These are phyloP conservation scores for Dione juno DNA, from an alignment of 2,888 invertebrate species.

Conservation along the genomic window DNA sequence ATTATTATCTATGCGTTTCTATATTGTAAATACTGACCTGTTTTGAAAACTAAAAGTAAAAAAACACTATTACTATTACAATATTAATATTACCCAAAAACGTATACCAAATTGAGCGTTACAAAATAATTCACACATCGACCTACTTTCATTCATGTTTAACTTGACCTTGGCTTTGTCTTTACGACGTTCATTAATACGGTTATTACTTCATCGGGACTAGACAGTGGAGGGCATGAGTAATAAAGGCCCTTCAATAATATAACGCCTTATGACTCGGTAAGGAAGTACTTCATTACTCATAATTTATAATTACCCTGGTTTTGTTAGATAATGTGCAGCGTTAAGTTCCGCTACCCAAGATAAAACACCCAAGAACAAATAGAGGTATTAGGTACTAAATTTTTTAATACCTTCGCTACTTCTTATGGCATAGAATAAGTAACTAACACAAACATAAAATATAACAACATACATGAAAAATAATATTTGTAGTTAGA, in stretches of 20 bases:
- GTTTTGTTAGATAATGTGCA: neutral
- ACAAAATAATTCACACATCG: conserved; percentile 43
- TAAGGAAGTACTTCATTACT: neutral
- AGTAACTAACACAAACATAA: too few relatives aligned
- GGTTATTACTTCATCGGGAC: conserved; percentile 13
- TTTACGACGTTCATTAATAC: conserved; percentile 16
- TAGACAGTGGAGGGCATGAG: neutral
- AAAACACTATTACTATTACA: too few relatives aligned
- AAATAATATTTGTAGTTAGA: too few relatives aligned
- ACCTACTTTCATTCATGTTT: conserved; percentile 46
- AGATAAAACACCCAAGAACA: too few relatives aligned
- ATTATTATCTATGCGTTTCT: too few relatives aligned
- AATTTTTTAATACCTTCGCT: too few relatives aligned
- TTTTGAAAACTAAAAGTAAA: too few relatives aligned
- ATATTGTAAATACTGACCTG: too few relatives aligned
- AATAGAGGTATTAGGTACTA: too few relatives aligned
- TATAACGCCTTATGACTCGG: neutral
- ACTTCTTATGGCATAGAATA: too few relatives aligned
- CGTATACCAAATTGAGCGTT: conserved; percentile 31
- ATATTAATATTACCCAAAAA: neutral
- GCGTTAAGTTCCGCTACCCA: neutral
- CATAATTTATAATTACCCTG: neutral
- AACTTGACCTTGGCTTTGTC: conserved; percentile 44
- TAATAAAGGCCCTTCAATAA: neutral
- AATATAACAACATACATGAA: too few relatives aligned